Base-by-base conservation (phyloP, 2,888 invertebrate species). In the Pandemis cinnamomeana region DNA sequence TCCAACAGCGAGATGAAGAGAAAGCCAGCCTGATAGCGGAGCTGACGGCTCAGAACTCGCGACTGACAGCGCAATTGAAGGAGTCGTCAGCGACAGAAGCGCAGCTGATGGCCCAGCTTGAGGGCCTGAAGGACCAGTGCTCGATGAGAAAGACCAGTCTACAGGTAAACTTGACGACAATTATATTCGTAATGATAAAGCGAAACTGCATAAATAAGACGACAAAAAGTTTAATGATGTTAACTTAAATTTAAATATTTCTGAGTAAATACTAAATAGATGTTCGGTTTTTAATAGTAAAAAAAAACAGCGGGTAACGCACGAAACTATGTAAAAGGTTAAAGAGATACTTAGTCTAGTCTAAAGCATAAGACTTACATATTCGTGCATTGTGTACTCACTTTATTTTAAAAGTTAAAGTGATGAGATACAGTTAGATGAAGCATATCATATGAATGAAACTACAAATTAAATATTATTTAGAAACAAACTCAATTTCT, bases 41-140 rank as follows among this genome's bases (percentile, higher is more conserved):
- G 91, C 95, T 99, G 77, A 97, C 97, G 44, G 97, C 98, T 76
- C 99, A 99, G 92, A 99, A 99, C 90, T 96, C 97, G 72, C 94
- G 98, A 77, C 95, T 99, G 66, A 97, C 98, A 8, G 95, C 95
- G 70, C 98, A 98, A 90, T 95, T 99, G 73, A 97, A 97, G 89
- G 97, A 98, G 90, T 97, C 97, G 5, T 96, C 97, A 66, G 95
- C 96, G 77, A 95, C 96, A 67, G 98, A 98, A 91, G 96, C 97
- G 73, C 96, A 97, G 83, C 95, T 99, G 72, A 95, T 96, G 78
- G 95, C 96, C 71, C 98, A 99, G 91, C 95, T 99, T 51, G 97
- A 97, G 81, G 95, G 96, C 55, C 94, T 98, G 58, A 96, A 97
- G 83, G 98, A 98, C 87, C 98, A 98, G 89, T 97, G 97, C 84